Evolutionary conservation across 1,140 invertebrate species (phyloP), one percentile per base, ranked within the genome.

Genomic region (Oryctes rhinoceros): DNA sequence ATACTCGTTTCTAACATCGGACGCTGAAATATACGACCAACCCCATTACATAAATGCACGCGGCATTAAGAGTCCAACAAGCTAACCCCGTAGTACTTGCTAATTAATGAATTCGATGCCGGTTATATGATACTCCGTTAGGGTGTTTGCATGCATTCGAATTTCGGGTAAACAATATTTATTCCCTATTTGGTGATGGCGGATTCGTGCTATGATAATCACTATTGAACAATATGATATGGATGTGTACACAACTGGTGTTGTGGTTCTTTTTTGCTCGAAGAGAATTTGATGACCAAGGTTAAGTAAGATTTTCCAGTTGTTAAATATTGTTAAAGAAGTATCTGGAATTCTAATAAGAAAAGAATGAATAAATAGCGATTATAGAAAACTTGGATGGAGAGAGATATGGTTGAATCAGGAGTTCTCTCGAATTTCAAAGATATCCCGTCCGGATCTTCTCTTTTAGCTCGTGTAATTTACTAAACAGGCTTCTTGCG

Each of bases 51-150:
- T 24, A 30, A 71, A 71, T 15, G 9, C 4, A 71, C 24, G 11
- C 24, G 65, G 39, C 9, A 44, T 71, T 59, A 59, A 59, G 53
- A 59, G 53, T 59, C 5, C 53, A 18, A 15, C n/a, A 24, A 3
- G 65, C 11, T 71, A 37, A 24, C 15, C 10, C 35, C 24, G 24
- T 37, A 71, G 18, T 71, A 71, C 20, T 35, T 24, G 24, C 65
- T 71, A 71, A 71, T 71, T 71, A 71, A 71, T 71, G 35, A 37
- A 9, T 71, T 71, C 65, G 9, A 10, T 44, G 11, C 20, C 7
- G 65, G 65, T 71, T 35, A 71, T 71, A 6, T 15, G 65, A 71
- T 71, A 71, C 15, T 71, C 65, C 13, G 24, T 71, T 71, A 24
- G 65, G 65, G 65, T 24, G 11, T 13, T 37, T 24, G 35, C 18